Conservation (phyloP, 2,797 vertebrate species). For the Carcharodon carcharias region DNA sequence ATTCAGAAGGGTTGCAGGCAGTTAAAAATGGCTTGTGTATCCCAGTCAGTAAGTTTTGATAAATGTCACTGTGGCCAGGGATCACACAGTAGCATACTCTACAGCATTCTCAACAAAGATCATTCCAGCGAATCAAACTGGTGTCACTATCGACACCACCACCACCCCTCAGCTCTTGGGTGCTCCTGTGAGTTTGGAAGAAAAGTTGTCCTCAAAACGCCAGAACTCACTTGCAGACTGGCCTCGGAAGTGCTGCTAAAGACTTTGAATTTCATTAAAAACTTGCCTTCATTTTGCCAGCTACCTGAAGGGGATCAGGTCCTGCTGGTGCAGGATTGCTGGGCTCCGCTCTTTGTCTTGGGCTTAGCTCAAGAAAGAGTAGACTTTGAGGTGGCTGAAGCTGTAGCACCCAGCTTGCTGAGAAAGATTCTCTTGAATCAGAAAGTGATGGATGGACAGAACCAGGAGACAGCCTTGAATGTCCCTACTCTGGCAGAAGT, state of each 20-base stretch:
- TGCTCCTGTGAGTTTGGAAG: slow-evolving; percentile 43
- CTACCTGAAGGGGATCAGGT: slow-evolving; percentile 47
- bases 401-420: slow-evolving; percentile 46
- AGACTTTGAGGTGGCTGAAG: slow-evolving; percentile 48
- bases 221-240: slow-evolving; percentile 43
- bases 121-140: background rate
- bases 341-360: slow-evolving; percentile 49
- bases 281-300: slow-evolving; percentile 50
- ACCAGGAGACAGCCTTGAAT: slow-evolving; percentile 22
- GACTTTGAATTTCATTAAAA: slow-evolving; percentile 49
- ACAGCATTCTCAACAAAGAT: slow-evolving; percentile 44
- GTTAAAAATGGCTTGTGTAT: slow-evolving; percentile 42
- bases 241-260: slow-evolving; percentile 50
- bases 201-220: slow-evolving; percentile 45
- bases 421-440: slow-evolving; percentile 50
- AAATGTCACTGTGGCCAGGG: slow-evolving; percentile 40
- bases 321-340: slow-evolving; percentile 46
- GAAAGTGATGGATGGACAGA: slow-evolving; percentile 38
- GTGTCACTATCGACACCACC: background rate
- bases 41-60: background rate
- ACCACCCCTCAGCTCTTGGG: background rate
- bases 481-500: slow-evolving; percentile 42
- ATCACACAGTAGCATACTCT: slow-evolving; percentile 43
- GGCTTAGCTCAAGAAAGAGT: slow-evolving; percentile 50
- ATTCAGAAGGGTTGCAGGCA: slow-evolving; percentile 33